Conservation (phyloP, 2,113 vertebrate genomes). For the Leptobrachium ailaonicum region DNA sequence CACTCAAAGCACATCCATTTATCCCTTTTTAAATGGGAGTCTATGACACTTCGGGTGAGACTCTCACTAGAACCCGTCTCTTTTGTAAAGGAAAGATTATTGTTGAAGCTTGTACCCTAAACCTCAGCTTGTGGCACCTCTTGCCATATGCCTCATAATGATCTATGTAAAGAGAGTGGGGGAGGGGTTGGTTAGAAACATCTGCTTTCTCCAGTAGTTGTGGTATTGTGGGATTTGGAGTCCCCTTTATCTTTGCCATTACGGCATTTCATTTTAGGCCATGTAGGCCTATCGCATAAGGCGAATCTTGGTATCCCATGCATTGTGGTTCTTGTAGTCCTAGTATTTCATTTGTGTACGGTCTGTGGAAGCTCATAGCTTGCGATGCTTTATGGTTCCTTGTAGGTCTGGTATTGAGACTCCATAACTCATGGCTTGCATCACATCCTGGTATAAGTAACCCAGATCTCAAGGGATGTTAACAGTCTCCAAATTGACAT, state of each 20-base stretch:
- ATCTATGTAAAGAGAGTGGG: conserved; percentile 8
- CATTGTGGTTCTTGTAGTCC: conserved; percentile 35
- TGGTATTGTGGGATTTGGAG: conserved; percentile 16
- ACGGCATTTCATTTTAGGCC: background rate
- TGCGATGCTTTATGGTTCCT: conserved; percentile 18
- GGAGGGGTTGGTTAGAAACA: background rate
- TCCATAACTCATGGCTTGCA: background rate
- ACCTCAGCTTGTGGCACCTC: conserved; percentile 6
- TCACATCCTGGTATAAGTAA: background rate
- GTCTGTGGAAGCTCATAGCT: conserved; percentile 33
- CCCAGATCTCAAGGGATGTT: background rate
- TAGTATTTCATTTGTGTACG: conserved; percentile 40
- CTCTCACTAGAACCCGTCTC: conserved; percentile 20
- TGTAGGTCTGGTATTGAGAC: conserved; percentile 19
- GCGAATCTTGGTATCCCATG: conserved; percentile 25
- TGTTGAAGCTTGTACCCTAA: conserved; percentile 15
- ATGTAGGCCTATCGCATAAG: background rate
- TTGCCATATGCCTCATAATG: conserved; percentile 17
- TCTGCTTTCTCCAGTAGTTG: background rate
- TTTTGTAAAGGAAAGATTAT: background rate
- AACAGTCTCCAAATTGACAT: background rate
- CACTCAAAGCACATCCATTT: background rate
- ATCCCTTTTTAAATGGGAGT: conserved; percentile 13
- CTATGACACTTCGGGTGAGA: conserved; percentile 42
- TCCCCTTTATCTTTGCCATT: background rate